Evolutionary conservation across 2,797 vertebrate species (phyloP).

Genomic region (Pristis pectinata): DNA sequence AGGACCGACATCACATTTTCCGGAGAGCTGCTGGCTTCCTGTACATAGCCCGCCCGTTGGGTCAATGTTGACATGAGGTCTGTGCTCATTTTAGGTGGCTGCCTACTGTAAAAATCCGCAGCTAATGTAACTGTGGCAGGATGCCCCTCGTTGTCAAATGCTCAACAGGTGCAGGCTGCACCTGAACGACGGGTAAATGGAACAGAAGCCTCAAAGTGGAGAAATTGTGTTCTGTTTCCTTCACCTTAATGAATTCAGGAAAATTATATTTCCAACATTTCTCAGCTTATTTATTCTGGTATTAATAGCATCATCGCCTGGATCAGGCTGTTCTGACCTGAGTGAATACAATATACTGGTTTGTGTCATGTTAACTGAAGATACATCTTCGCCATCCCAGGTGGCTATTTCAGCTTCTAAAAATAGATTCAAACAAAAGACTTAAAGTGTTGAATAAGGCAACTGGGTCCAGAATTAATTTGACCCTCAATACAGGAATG

Average conservation of each 20-base stretch:
- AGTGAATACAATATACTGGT: not conserved
- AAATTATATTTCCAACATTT: not conserved
- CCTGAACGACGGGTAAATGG: too few species aligned
- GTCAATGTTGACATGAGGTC: too few species aligned
- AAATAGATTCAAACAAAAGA: not conserved
- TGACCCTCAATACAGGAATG: not conserved
- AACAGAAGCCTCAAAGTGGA: too few species aligned
- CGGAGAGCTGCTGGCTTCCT: too few species aligned
- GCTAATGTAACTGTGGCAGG: too few species aligned
- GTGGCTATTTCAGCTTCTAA: not conserved
- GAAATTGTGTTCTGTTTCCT: not conserved
- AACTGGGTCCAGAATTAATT: not conserved
- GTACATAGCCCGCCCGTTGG: too few species aligned
- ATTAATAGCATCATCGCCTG: not conserved
- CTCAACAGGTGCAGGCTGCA: too few species aligned
- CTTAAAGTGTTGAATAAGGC: not conserved
- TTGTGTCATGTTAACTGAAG: not conserved
- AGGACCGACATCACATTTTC: too few species aligned
- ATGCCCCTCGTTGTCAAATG: too few species aligned
- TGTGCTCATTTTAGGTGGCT: too few species aligned
- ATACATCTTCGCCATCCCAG: not conserved
- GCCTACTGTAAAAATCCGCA: too few species aligned
- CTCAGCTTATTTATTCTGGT: not conserved
- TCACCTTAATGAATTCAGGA: not conserved
- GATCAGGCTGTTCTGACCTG: not conserved